Evolutionary conservation across 2,113 vertebrate species (phyloP), one percentile per base, ranked within the genome.

Genomic region (Leucoraja erinaceus): DNA sequence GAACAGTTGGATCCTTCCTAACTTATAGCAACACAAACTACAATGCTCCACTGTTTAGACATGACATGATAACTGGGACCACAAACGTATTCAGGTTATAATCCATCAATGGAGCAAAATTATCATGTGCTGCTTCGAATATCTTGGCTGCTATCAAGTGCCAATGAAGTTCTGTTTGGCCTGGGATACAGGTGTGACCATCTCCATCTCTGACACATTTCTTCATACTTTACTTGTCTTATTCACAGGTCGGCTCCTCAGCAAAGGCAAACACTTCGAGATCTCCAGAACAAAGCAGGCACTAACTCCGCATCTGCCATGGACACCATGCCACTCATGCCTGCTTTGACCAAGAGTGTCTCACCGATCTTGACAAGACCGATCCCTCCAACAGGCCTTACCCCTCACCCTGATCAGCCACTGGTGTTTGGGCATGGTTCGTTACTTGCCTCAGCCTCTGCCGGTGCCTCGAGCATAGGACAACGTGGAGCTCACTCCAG

Each of bases 261-360:
- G 0, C 97, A 97, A 66, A 97, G 97, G 94, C 97, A 97, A 77
- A 97, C 97, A 0, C 95, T 99, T 93, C 96, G 98, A 92, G 98
- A 99, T 94, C 97, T 99, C 78, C 98, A 98, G 95, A 97, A 95
- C 94, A 98, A 96, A 94, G 70, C 66, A 3, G 54, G 25, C 68
- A 97, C 96, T 92, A 94, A 90, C 93, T 93, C 81, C 93, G 93
- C 92, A 7, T 18, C 88, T 0, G 83, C 93, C 56, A 95, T 93
- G 31, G 94, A 93, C 93, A 93, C 94, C 0, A 1, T 74, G 93
- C 95, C 0, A 16, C 93, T 94, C 76, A 78, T 93, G 94, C 94
- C 2, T 93, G 95, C 75, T 93, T 70, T 96, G 94, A 76, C 93
- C 96, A 0, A 94, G 95, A n/a, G 0, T 93, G 33, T 63, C 95